Evolutionary conservation across 2,888 invertebrate genomes (phyloP), one percentile per base, ranked within the genome.

Genomic region (Drosophila flavopinicola): DNA sequence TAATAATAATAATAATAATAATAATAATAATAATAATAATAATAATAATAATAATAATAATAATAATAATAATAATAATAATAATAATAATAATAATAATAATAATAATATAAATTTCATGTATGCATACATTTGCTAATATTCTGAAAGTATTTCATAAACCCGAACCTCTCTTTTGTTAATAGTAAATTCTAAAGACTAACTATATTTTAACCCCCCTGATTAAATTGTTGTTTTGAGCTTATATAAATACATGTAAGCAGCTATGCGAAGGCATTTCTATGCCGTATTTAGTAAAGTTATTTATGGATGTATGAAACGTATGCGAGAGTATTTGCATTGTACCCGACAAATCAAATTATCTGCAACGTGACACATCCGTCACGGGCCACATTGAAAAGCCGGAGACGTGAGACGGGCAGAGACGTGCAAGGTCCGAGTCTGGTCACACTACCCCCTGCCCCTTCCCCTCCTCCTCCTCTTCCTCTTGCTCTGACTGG

Each of bases 271-370:
- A 20, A 20, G 29, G 30, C 39, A 39, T 52, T 48, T 24, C 48
- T 17, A 5, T 52, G 64, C 30, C 64, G 53, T 54, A 51, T 37
- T 65, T 32, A 45, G 53, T 15, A n/a, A 10, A 51, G 54, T 60
- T 75, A 75, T 72, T 74, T 75, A 57, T 75, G 54, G 70, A 69
- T 47, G 35, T n/a, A n/a, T n/a, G n/a, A n/a, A 53, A 24, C 25
- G 38, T 29, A 47, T 47, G 52, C 33, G 20, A 37, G 20, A 37
- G 29, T 67, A 63, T 72, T 75, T 72, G 66, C 75, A 73, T 75
- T 75, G 39, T 70, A 48, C 17, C 23, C 57, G 61, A 82, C 79
- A 85, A 82, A 82, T 79, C 78, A 82, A 75, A 85, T 82, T 71
- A 75, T 66, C 49, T 59, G 59, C 66, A 54, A 59, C 75, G 61